Evolutionary conservation across 2,888 invertebrate species (phyloP), one percentile per base, ranked within the genome.

Genomic region (Ctena decussata): DNA sequence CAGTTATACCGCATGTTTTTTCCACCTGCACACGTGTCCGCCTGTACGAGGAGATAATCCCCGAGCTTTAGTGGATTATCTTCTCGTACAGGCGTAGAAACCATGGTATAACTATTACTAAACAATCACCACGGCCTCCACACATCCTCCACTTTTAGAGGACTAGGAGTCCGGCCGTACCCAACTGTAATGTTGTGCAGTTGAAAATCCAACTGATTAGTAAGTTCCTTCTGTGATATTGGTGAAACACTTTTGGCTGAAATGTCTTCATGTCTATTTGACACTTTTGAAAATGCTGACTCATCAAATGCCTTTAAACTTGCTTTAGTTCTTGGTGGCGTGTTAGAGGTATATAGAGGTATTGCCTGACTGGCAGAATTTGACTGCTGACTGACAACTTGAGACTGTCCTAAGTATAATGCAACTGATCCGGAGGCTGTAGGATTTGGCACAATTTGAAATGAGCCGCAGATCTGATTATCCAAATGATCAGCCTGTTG

Each of bases 71-170:
- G n/a, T n/a, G n/a, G n/a, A n/a, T n/a, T n/a, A n/a, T n/a, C n/a
- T n/a, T n/a, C n/a, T n/a, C n/a, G n/a, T n/a, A n/a, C n/a, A n/a
- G n/a, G n/a, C n/a, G n/a, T n/a, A n/a, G n/a, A n/a, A n/a, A n/a
- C n/a, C n/a, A n/a, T n/a, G n/a, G n/a, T n/a, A n/a, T n/a, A n/a
- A n/a, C n/a, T n/a, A n/a, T n/a, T n/a, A n/a, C n/a, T n/a, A n/a
- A n/a, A n/a, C n/a, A 15, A 46, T 65, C 21, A 93, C 93, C 93
- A 93, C 0, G 93, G 93, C 37, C 93, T 79, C 93, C 93, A 93
- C 15, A 93, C 86, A n/a, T 89, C 80, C 70, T 91, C 91, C 11
- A 91, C 91, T 78, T 91, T 91, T n/a, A 92, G 49, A 5, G 91
- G 80, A 82, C 86, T 86, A 21, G 89, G 82, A 18, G 87, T 87